Conservation (phyloP, 2,797 vertebrate genomes). For the Saxicola maurus region DNA sequence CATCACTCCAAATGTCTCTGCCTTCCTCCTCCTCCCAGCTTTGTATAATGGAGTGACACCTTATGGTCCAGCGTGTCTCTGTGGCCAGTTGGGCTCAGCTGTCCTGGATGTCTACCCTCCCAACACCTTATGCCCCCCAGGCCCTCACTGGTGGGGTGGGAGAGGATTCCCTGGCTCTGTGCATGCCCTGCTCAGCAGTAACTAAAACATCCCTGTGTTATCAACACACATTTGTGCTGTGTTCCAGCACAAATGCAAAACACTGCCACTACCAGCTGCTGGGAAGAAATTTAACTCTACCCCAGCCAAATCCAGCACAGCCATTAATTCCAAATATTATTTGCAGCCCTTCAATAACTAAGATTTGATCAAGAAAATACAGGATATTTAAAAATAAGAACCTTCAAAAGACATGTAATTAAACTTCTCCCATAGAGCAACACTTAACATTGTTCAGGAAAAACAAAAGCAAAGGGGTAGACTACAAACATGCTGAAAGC, state of each 20-base stretch:
- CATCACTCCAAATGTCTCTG: background rate
- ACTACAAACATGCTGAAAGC: background rate
- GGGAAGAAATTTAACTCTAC: background rate
- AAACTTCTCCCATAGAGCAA: background rate
- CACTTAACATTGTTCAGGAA: background rate
- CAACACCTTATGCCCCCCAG: background rate
- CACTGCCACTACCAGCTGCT: background rate
- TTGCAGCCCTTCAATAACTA: conserved; percentile 9
- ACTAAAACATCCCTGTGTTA: background rate
- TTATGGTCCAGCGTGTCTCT: rapidly evolving
- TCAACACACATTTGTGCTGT: background rate
- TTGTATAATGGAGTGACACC: rapidly evolving
- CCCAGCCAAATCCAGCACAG: background rate
- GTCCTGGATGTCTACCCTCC: background rate
- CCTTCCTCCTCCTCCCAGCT: background rate
- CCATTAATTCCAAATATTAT: background rate
- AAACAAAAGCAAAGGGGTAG: background rate
- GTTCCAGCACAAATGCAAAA: background rate
- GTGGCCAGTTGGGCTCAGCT: background rate
- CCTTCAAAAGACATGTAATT: background rate
- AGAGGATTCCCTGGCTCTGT: background rate
- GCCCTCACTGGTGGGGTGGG: rapidly evolving
- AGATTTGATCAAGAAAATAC: conserved; percentile 38
- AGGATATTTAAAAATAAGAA: background rate
- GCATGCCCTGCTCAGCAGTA: background rate